These are phyloP conservation scores for Lithophane semibrunnea DNA, from an alignment of 2,888 invertebrate species.

Conservation along the genomic window DNA sequence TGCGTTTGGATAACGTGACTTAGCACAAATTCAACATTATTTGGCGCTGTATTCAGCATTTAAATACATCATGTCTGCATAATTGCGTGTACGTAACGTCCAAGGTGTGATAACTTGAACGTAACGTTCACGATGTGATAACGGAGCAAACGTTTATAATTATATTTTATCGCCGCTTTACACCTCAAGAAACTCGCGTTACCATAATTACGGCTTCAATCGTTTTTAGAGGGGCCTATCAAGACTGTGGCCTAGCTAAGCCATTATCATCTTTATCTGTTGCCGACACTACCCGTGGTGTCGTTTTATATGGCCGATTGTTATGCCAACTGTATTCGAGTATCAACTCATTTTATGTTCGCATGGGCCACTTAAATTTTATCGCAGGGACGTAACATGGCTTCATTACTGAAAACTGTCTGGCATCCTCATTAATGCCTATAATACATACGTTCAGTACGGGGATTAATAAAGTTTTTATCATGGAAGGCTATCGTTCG, in stretches of 20 bases:
- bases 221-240: conserved; percentile 51
- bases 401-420: conserved; percentile 75
- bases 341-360: conserved; percentile 69
- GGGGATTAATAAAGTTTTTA: conserved; percentile 66
- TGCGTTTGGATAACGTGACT: conserved; percentile 54
- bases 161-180: conserved; percentile 57
- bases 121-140: conserved; percentile 55
- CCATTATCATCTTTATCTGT: conserved; percentile 58
- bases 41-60: conserved; percentile 55
- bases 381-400: conserved; percentile 72
- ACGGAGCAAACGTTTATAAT: conserved; percentile 55
- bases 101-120: conserved; percentile 56
- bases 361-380: conserved; percentile 77
- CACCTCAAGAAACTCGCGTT: conserved; percentile 50
- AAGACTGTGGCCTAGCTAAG: conserved; percentile 25
- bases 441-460: conserved; percentile 60
- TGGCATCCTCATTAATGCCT: conserved; percentile 66
- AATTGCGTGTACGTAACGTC: conserved; percentile 59
- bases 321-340: conserved; percentile 57
- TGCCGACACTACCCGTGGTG: conserved; percentile 40
- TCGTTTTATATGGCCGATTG: conserved; percentile 53
- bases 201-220: conserved; percentile 53
- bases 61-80: conserved; percentile 62
- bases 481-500: conserved; percentile 46
- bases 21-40: conserved; percentile 55